These are phyloP conservation scores for Thalassophryne amazonica DNA, from an alignment of 2,797 vertebrate genomes.

Conservation along the genomic window DNA sequence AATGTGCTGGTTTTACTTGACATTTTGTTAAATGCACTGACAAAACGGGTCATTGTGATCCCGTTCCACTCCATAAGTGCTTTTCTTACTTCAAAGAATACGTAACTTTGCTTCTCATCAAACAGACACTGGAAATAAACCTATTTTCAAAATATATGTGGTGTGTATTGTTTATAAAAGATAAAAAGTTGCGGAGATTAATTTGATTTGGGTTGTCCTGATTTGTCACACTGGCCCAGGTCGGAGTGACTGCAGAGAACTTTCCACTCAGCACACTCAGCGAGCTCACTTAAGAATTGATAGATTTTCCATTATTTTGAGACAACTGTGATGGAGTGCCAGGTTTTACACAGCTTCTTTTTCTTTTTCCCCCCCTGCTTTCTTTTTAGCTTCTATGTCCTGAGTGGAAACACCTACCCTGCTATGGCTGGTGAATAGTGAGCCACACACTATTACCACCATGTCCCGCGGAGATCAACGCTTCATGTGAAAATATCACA, in stretches of 20 bases:
- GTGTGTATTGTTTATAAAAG: neutral
- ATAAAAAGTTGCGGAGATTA: slow-evolving; percentile 5
- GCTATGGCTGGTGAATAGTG: slow-evolving; percentile 17
- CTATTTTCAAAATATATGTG: neutral
- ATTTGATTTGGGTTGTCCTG: slow-evolving; percentile 16
- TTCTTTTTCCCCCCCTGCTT: too few relatives aligned
- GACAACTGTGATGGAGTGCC: slow-evolving; percentile 58
- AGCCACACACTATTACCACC: slow-evolving; percentile 23
- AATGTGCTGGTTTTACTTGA: slow-evolving; percentile 35
- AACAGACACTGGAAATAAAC: neutral
- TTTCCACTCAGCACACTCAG: slow-evolving; percentile 24
- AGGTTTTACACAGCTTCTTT: slow-evolving; percentile 33
- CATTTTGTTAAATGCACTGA: slow-evolving; percentile 30
- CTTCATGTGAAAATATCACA: slow-evolving; percentile 57
- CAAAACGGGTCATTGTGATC: slow-evolving; percentile 29
- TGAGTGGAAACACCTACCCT: slow-evolving; percentile 25
- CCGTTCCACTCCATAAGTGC: neutral
- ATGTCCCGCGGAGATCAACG: slow-evolving; percentile 36
- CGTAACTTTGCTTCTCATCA: slow-evolving; percentile 3
- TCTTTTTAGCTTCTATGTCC: slow-evolving; percentile 30
- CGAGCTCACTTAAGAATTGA: slow-evolving; percentile 56
- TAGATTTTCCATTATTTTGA: slow-evolving; percentile 64
- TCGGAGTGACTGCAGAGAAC: slow-evolving; percentile 40
- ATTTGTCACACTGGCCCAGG: slow-evolving; percentile 21
- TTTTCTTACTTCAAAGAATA: neutral